Conservation (phyloP, 2,797 vertebrate genomes). For the Oreochromis grahami region DNA sequence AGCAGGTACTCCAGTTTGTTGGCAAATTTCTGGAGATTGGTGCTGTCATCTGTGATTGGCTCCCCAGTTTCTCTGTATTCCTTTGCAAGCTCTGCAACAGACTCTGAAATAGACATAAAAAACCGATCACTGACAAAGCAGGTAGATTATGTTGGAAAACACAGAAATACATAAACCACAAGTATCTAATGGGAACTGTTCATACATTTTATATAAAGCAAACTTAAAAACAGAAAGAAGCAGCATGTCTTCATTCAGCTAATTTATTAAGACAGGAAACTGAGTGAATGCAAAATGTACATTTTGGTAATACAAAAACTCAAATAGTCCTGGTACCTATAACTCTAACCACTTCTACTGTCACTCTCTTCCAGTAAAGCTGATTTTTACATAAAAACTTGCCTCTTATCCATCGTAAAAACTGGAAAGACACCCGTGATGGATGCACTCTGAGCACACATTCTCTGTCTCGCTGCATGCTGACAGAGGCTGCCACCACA, state of each 20-base stretch:
- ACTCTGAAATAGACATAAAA: conserved; percentile 71
- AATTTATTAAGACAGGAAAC: neutral
- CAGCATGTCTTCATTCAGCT: neutral
- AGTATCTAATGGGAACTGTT: neutral
- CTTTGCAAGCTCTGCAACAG: conserved; percentile 85
- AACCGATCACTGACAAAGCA: neutral
- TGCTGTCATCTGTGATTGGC: conserved; percentile 92
- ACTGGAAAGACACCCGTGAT: conserved; percentile 55
- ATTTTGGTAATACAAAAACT: neutral
- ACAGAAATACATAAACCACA: neutral
- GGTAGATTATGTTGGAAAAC: neutral
- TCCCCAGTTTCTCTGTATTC: conserved; percentile 91
- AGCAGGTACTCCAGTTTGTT: conserved; percentile 95
- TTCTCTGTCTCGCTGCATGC: conserved; percentile 58
- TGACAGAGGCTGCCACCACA: conserved; percentile 31
- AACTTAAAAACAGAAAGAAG: neutral
- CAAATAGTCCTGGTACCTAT: neutral
- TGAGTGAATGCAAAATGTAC: neutral
- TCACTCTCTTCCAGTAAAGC: neutral
- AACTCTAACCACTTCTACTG: neutral
- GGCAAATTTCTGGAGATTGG: conserved; percentile 92
- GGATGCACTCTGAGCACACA: conserved; percentile 35
- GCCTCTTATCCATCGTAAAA: conserved; percentile 70
- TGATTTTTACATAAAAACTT: conserved; percentile 26
- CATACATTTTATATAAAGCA: neutral